phyloP scores from a whole-genome alignment of 2,797 vertebrate genomes.

The Lagodon rhomboides region DNA sequence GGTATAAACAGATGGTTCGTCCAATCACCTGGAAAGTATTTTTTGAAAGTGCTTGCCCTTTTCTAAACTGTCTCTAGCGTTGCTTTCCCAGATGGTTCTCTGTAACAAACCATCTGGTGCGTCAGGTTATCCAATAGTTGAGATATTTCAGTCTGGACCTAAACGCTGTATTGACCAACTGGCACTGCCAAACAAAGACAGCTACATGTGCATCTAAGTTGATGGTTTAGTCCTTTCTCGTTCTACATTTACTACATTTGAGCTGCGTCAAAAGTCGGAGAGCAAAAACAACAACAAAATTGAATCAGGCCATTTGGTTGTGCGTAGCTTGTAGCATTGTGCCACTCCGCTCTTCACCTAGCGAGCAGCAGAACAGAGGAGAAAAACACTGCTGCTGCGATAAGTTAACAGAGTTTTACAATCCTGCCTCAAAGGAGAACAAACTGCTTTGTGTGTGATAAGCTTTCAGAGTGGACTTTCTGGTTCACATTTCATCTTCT shows the following conservation, averaged over 20 bases:
- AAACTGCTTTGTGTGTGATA: conserved; percentile 47
- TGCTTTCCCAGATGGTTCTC: no score
- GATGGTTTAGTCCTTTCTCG: background rate
- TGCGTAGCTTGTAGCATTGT: background rate
- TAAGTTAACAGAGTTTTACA: conserved; percentile 36
- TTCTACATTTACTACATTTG: background rate
- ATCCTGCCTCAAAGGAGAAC: conserved; percentile 40
- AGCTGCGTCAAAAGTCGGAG: background rate
- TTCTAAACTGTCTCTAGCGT: no score
- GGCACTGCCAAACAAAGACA: background rate
- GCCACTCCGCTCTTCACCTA: conserved; percentile 5
- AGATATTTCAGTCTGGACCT: background rate
- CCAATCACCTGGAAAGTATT: no score
- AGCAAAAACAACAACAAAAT: no score
- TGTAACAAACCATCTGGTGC: no score
- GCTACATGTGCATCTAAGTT: background rate
- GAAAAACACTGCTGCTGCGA: conserved; percentile 15
- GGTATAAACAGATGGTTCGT: no score
- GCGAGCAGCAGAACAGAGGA: background rate
- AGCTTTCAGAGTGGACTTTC: conserved; percentile 31
- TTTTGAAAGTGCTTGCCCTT: no score
- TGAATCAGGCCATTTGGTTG: background rate
- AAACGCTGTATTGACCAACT: background rate
- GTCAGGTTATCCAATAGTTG: background rate
- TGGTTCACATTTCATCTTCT: conserved; percentile 43